Evolutionary conservation across 1,140 invertebrate genomes (phyloP).

Genomic region (Ceratina australensis): DNA sequence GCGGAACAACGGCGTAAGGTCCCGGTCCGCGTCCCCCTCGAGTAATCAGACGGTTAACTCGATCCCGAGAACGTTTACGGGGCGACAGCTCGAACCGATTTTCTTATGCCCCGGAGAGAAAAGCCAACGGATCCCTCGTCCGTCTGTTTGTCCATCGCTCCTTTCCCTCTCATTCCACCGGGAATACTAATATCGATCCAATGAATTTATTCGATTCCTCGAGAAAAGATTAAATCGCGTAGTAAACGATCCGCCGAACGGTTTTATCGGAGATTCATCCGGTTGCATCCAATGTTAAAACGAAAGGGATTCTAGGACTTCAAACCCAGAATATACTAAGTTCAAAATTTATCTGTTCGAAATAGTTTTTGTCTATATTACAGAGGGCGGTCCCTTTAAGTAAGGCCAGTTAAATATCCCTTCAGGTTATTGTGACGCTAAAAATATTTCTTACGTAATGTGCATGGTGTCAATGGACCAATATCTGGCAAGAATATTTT

Average conservation of each 20-base stretch:
- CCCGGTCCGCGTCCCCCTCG: constrained; percentile 39
- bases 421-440: too few relatives aligned
- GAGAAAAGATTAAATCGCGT: constrained; percentile 10
- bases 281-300: background rate
- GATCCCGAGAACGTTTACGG: constrained; percentile 43
- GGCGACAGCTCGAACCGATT: constrained; percentile 40
- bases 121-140: background rate
- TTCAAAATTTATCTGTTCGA: too few relatives aligned
- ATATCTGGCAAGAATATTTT: too few relatives aligned
- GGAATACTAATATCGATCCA: constrained; percentile 19
- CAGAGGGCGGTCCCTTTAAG: too few relatives aligned
- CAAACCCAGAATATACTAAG: too few relatives aligned
- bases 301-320: too few relatives aligned
- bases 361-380: too few relatives aligned
- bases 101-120: constrained; percentile 42
- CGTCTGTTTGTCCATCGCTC: background rate
- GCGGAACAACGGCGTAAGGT: constrained; percentile 43
- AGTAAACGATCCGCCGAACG: background rate
- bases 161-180: background rate
- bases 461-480: too few relatives aligned
- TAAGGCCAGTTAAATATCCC: too few relatives aligned
- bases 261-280: too few relatives aligned
- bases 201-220: constrained; percentile 27
- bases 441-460: too few relatives aligned
- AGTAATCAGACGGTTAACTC: constrained; percentile 58